Conservation (phyloP, 2,797 vertebrate genomes). For the Pangasius sanitwongsei region DNA sequence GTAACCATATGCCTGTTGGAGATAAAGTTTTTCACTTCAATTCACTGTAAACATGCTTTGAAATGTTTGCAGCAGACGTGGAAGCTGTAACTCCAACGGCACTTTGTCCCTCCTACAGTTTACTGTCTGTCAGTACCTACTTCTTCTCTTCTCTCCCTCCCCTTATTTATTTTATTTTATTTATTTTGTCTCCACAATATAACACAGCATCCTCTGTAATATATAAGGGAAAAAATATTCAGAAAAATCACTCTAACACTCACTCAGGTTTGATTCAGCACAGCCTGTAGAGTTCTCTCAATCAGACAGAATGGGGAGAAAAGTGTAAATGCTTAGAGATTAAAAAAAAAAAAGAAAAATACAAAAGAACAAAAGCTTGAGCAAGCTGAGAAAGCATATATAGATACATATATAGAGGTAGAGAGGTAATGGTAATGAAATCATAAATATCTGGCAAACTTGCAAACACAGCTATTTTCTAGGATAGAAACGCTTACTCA, state of each 20-base stretch:
- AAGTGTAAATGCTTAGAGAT: not conserved
- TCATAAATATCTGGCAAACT: slow-evolving; percentile 16
- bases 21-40: not conserved
- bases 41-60: not conserved
- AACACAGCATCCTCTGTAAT: not conserved
- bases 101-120: slow-evolving; percentile 3
- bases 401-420: not conserved
- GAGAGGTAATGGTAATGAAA: not conserved
- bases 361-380: slow-evolving; percentile 50
- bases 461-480: slow-evolving; percentile 22
- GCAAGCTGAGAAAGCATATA: slow-evolving; percentile 51
- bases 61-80: not conserved
- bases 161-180: not conserved
- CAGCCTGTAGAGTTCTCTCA: slow-evolving; percentile 30
- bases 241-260: slow-evolving; percentile 33
- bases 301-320: slow-evolving; percentile 14
- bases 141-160: not conserved
- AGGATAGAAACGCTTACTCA: slow-evolving; percentile 71
- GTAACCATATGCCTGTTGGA: too few relatives aligned
- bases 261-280: slow-evolving; percentile 39
- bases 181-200: not conserved
- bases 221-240: slow-evolving; percentile 11
- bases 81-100: not conserved
- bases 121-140: not conserved
- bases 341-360: not conserved